Evolutionary conservation across 2,888 invertebrate genomes (phyloP), one percentile per base, ranked within the genome.

Genomic region (Galeopsomyia nigrocyanea): DNA sequence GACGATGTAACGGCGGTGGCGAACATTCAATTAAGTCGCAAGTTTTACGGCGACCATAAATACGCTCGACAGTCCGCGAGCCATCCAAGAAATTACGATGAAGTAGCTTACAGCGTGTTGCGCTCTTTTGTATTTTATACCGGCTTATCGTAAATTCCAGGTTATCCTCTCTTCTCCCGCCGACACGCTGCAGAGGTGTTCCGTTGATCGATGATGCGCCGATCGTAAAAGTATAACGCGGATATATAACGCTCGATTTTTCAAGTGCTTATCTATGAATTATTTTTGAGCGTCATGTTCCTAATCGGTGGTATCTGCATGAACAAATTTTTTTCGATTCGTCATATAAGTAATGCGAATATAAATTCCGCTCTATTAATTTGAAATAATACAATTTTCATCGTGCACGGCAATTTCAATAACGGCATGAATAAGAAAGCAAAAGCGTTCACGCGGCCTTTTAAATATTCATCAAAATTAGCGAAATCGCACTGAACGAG

Each of bases 21-120:
- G 68, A 74, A 74, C 75, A 77, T 77, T 77, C 77, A 76, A 76
- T 77, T 76, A 77, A 74, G 73, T 66, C 65, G 51, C 66, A 57
- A 73, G 74, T 76, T 77, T 77, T 77, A 77, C 74, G 77, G 73
- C 70, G 58, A 74, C 69, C 56, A 75, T 77, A 77, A 77, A 77
- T 75, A 75, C 74, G 69, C 49, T 67, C 62, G 55, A 13, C 56
- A 56, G 19, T 47, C 46, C 22, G 10, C 49, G 57, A 47, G 26
- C 70, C 31, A 60, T 56, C 71, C 57, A 26, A 74, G 62, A 66
- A 73, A 74, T 60, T 74, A 74, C 70, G 66, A 70, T 53, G 51
- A 67, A 73, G 65, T 66, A 60, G 53, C 49, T 21, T 7, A 47
- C 39, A 0, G 22, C 31, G 10, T 19, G 16, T 49, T 17, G n/a